These are phyloP conservation scores for Drosophila planitibia DNA, from an alignment of 2,888 invertebrate genomes.

Conservation along the genomic window DNA sequence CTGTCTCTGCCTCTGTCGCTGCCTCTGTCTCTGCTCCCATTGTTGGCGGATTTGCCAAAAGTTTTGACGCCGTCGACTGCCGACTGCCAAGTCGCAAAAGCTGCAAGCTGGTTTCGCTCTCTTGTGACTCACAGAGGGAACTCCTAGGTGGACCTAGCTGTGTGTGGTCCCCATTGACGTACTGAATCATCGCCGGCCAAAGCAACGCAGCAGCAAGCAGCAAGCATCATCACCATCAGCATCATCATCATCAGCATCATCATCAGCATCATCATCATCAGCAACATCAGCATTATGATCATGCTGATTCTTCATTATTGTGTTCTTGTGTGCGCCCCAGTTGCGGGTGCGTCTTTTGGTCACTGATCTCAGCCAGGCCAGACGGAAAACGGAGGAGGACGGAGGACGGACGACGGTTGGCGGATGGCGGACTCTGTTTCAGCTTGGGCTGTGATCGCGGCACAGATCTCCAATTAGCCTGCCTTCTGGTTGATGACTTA, in stretches of 20 bases:
- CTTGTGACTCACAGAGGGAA: constrained; percentile 72
- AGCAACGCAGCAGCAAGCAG: constrained; percentile 7
- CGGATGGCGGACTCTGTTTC: constrained; percentile 10
- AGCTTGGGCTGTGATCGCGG: constrained; percentile 73
- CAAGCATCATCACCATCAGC: neutral
- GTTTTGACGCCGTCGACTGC: constrained; percentile 60
- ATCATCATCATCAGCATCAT: neutral
- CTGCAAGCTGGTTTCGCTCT: constrained; percentile 34
- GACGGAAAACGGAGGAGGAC: neutral
- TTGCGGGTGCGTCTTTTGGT: constrained; percentile 78
- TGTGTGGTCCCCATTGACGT: constrained; percentile 73
- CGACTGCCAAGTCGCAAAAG: constrained; percentile 10
- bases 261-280: neutral
- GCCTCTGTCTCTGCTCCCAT: constrained; percentile 44
- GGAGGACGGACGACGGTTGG: too few species aligned
- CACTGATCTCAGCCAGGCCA: constrained; percentile 55
- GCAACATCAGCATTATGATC: neutral
- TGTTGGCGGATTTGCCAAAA: constrained; percentile 74
- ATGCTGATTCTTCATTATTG: constrained; percentile 52
- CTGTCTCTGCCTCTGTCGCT: constrained; percentile 1
- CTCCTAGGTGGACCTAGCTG: constrained; percentile 65
- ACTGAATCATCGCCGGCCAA: constrained; percentile 72
- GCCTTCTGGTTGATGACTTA: constrained; percentile 86
- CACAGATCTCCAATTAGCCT: constrained; percentile 86
- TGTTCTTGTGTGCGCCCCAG: constrained; percentile 66